Evolutionary conservation across 2,113 vertebrate species (phyloP).

Genomic region (Panthera uncia): DNA sequence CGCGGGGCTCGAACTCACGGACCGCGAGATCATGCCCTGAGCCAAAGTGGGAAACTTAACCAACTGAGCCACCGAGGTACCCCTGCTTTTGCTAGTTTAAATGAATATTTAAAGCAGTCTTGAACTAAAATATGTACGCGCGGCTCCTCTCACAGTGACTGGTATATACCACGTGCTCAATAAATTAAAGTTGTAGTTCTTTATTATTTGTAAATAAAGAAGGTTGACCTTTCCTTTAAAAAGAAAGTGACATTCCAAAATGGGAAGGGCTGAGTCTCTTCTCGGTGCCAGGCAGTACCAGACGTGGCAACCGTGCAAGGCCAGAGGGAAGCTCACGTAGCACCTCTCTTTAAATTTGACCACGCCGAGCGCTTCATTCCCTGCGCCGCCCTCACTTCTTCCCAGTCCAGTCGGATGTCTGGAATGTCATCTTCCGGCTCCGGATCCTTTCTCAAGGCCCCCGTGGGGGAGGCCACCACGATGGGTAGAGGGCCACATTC

Average conservation of each 20-base stretch:
- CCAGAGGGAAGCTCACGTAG: background rate
- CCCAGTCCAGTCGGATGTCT: constrained; percentile 90
- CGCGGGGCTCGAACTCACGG: too few relatives aligned
- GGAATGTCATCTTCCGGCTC: constrained; percentile 89
- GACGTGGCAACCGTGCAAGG: rapidly evolving
- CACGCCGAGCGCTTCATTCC: constrained; percentile 89
- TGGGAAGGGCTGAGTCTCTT: too few relatives aligned
- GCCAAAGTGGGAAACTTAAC: too few relatives aligned
- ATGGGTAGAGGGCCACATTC: constrained; percentile 91
- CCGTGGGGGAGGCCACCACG: constrained; percentile 89
- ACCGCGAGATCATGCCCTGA: too few relatives aligned
- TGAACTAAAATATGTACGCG: background rate
- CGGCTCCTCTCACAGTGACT: background rate
- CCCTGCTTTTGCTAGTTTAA: background rate
- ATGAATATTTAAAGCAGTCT: background rate
- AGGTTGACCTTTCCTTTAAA: background rate
- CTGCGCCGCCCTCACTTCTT: constrained; percentile 89
- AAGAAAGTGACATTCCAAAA: background rate
- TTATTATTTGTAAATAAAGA: constrained; percentile 59
- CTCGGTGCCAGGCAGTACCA: background rate
- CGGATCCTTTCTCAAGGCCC: constrained; percentile 73
- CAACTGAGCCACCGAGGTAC: too few relatives aligned
- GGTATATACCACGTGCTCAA: background rate
- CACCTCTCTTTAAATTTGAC: constrained; percentile 86
- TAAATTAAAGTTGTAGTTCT: background rate